Base-by-base conservation (phyloP, 1,140 invertebrate species). In the Drosophila virilis region DNA sequence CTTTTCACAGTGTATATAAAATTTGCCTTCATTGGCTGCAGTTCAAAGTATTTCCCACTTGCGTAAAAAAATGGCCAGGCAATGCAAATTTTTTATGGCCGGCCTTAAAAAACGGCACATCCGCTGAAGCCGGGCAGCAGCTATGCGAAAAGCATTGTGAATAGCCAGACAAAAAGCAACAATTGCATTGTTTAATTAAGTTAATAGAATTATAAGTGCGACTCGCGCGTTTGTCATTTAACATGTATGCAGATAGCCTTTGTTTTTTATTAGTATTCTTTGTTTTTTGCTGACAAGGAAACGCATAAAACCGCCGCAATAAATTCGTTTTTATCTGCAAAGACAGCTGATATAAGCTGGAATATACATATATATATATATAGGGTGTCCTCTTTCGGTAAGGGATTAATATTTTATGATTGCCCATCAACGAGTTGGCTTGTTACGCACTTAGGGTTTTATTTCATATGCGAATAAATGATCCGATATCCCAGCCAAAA, bases 171-270 rank as follows among this genome's bases (percentile, higher is more conserved):
- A 84, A 80, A 80, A 71, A 77, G 38, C 48, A 60, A 43, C 66
- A 52, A 67, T 54, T 78, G 82, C 59, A 83, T 88, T 88, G 84
- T 88, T 88, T 88, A 88, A 88, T 88, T 78, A 89, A 88, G 57
- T 89, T 88, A 89, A 88, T 88, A 88, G 83, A 88, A 88, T 83
- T 83, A 88, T 89, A 88, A 89, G 79, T 89, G 83, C 43, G 45
- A 48, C 37, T 65, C 28, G 66, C 17, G 9, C 48, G 17, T 60
- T 67, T 59, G 54, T 43, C 42, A 57, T 58, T 65, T 62, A 43
- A 50, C 61, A 46, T 58, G 45, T 46, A 68, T 35, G 32, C 40
- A 52, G 15, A 37, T 51, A 62, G 17, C 22, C 22, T n/a, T 57
- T 55, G n/a, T 17, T 37, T 46, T 48, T n/a, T 51, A 43, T 28